Evolutionary conservation across 1,140 invertebrate species (phyloP), one percentile per base, ranked within the genome.

Genomic region (Drosophila kepulauana): DNA sequence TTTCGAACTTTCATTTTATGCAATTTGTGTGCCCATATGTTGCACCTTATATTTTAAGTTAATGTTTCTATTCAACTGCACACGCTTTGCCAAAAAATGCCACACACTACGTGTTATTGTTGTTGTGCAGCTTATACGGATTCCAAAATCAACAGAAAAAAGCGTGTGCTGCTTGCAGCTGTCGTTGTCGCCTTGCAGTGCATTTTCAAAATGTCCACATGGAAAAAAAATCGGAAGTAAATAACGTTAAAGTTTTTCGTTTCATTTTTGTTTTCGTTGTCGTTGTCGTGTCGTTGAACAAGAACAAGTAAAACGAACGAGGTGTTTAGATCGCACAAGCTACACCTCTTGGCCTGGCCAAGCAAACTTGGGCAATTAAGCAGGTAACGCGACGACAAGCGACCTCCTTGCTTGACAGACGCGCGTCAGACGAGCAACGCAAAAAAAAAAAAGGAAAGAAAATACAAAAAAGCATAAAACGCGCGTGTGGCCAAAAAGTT

Each of bases 171-270:
- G 25, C 10, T 43, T 11, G 54, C 85, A 89, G 75, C 78, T 89
- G 85, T 85, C 69, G 69, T 79, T 79, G 81, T 89, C 75, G 81
- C 69, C 59, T 66, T 73, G 49, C 59, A 5, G 43, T 79, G 57
- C 70, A 73, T 73, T 79, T 76, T 45, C 75, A 84, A 84, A 78
- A 78, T 72, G 63, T 77, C 48, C 20, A 66, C 49, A 15, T 13
- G 52, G 85, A 88, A 88, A 88, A 79, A 79, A 88, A 79, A 79
- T 88, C 85, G 85, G 85, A 88, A 88, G 85, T 88, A 85, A 88
- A 85, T 63, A 85, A 54, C 51, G 66, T 65, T 77, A 7, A 38
- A 25, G 7, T 58, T 70, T 73, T 71, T 46, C 45, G n/a, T 35
- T 38, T 35, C 13, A 25, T 52, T 49, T 49, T 64, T 35, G 1